Base-by-base conservation (phyloP, 1,140 invertebrate genomes). In the Colletes latitarsis region DNA sequence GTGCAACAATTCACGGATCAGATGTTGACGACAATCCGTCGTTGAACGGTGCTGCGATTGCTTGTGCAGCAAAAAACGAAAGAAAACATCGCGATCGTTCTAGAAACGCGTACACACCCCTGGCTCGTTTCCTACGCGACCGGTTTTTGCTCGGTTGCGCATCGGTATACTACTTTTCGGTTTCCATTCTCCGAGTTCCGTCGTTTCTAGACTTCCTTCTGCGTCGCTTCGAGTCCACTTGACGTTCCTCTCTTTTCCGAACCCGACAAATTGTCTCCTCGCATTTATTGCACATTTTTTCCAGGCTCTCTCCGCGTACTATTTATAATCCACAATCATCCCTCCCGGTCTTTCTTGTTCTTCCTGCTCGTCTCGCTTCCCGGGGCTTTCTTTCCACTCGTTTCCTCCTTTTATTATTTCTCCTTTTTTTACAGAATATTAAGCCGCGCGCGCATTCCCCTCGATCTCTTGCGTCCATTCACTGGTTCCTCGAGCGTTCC, bases 261-360 rank as follows among this genome's bases (percentile, higher is more conserved):
- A 15, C n/a, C 53, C 17, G 5, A 6, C 55, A 41, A 72, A 53
- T 15, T 17, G 19, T 78, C 21, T 58, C 49, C n/a, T 1, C 41
- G 8, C 52, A 43, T 72, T 58, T 77, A 49, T 53, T 72, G 17
- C 64, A 39, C 12, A 17, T 55, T 76, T 30, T 71, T 14, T 1
- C 58, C 14, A 14, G 8, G 6, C 12, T n/a, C 43, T 14, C 49
- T 9, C 19, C 3, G 10, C 68, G 57, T 15, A 55, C 62, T 71
- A 70, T 64, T 64, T 55, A 30, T 43, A 78, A 78, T 72, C 68
- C 60, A 46, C 49, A 3, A 55, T 64, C 67, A n/a, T 55, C 15
- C 49, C 46, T 49, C 12, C 14, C 69, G 15, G 43, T 17, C 21
- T 9, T 21, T 5, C 15, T 5, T 8, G 21, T 52, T 4, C 21